Base-by-base conservation (phyloP, 2,797 vertebrate genomes). In the Malurus splendens region DNA sequence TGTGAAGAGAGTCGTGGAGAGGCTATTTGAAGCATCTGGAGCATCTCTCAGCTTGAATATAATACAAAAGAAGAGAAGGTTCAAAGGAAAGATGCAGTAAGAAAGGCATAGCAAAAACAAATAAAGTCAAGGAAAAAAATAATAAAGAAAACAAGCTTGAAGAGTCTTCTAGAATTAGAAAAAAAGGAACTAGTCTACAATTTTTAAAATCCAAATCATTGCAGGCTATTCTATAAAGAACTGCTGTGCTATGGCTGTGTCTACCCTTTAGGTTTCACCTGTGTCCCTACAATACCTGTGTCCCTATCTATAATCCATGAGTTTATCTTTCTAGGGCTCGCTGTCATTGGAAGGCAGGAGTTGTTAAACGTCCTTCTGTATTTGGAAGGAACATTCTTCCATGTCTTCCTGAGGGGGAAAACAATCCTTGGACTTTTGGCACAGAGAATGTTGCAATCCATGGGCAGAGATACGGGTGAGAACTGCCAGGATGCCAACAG, bases 361-460 rank as follows among this genome's bases (percentile, higher is more conserved):
- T 52, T 57, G 39, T 78, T 65, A 66, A 55, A 22, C 13, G 8
- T 41, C 47, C 55, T 87, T 65, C 55, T 65, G 23, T 28, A 76
- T 78, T 78, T 61, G 76, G 55, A 91, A 90, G 19, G 59, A 90
- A 64, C 20, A 59, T 74, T 52, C 23, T 83, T 25, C 20, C 12
- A 39, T 0, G 1, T 33, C 44, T 83, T 72, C 38, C 36, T 9
- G 14, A 62, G 10, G 22, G 9, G 16, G 5, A 25, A 73, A 66
- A 55, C 9, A 44, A 66, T 38, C 44, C 38, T 84, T 64, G 56
- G 74, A 36, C 24, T 8, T 42, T 52, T 73, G 67, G 52, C 74
- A 76, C 38, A 23, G 20, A 81, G n/a, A 70, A 52, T 9, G 13
- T 7, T 71, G 38, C 38, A 32, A 39, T 74, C 74, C 68, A 42